Evolutionary conservation across 30 jellyfish, hydroid and myxozoan genomes (phyloP).

Genomic region (Hydra vulgaris): DNA sequence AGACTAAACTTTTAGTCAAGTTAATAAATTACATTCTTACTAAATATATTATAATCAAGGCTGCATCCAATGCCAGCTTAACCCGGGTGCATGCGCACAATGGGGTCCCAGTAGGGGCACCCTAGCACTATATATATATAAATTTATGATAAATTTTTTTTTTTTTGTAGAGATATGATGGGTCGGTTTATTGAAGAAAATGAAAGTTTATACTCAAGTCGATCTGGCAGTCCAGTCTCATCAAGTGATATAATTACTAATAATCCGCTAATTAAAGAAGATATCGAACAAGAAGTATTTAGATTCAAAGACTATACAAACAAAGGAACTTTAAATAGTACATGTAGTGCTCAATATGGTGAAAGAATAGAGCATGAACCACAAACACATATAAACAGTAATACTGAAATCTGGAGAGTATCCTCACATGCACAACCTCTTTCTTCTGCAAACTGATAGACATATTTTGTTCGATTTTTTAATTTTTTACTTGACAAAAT

Average conservation of each 20-base stretch:
- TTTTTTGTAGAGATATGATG: constrained; percentile 68
- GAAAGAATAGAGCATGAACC: neutral
- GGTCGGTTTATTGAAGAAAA: constrained; percentile 92
- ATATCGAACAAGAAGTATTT: neutral
- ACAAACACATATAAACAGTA: neutral
- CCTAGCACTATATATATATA: too few relatives aligned
- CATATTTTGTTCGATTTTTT: neutral
- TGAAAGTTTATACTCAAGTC: constrained; percentile 70
- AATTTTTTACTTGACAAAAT: neutral
- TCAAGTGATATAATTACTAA: neutral
- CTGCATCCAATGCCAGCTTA: too few relatives aligned
- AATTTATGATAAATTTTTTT: too few relatives aligned
- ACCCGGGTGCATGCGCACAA: too few relatives aligned
- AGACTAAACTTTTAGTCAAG: too few relatives aligned
- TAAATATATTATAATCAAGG: too few relatives aligned
- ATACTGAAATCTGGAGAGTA: neutral
- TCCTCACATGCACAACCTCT: neutral
- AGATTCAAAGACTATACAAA: neutral
- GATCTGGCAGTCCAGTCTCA: constrained; percentile 67
- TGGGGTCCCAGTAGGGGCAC: too few relatives aligned
- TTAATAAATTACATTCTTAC: too few relatives aligned
- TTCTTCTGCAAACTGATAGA: neutral
- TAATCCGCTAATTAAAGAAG: neutral
- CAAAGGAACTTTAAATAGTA: neutral
- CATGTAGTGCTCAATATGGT: neutral